Evolutionary conservation across 2,113 vertebrate genomes (phyloP).

Genomic region (Struthio camelus): DNA sequence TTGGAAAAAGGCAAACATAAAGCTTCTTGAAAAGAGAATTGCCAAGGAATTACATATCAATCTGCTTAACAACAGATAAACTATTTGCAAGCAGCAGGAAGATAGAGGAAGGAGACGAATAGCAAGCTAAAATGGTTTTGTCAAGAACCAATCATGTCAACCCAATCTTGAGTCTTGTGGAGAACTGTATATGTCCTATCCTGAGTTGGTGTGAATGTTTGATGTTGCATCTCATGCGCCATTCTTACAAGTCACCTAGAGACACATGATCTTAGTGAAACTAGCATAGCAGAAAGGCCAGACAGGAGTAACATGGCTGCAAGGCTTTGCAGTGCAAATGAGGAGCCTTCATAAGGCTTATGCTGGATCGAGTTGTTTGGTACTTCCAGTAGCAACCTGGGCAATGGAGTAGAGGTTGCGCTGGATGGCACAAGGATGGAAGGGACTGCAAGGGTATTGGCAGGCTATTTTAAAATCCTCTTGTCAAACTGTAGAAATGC

Average conservation of each 20-base stretch:
- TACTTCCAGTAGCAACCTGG: background rate
- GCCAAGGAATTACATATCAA: background rate
- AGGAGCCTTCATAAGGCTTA: background rate
- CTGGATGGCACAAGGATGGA: background rate
- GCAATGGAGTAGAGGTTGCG: background rate
- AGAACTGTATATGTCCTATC: background rate
- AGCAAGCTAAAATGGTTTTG: background rate
- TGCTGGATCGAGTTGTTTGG: background rate
- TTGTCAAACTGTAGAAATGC: background rate
- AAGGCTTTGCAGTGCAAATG: background rate
- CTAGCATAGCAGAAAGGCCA: fast-evolving
- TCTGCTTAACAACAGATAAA: background rate
- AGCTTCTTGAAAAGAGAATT: background rate
- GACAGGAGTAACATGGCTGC: background rate
- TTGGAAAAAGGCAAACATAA: background rate
- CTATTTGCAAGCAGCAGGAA: conserved; percentile 20
- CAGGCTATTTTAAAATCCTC: background rate
- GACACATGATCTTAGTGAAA: background rate
- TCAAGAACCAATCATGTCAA: background rate
- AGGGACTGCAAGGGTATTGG: background rate
- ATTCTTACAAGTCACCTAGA: background rate
- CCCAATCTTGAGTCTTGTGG: background rate
- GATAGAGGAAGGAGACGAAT: background rate
- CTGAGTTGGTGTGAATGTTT: background rate
- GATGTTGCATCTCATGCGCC: background rate